Conservation (phyloP, 2,113 vertebrate genomes). For the Austrofundulus limnaeus region DNA sequence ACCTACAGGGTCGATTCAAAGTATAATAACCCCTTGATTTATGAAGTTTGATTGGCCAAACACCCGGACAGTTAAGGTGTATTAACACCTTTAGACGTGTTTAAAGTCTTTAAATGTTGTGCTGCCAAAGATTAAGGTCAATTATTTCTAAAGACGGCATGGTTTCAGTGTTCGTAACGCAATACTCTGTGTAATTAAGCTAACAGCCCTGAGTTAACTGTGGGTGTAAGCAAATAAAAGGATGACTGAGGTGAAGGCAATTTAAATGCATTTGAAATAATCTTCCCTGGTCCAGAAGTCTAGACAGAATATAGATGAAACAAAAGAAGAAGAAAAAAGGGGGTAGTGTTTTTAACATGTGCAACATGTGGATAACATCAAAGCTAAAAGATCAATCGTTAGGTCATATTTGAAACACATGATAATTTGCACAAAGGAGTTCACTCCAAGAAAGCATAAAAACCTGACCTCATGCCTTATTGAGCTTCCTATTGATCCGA, state of each 20-base stretch:
- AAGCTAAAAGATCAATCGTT: constrained; percentile 30
- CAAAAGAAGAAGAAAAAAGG: constrained; percentile 36
- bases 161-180: constrained; percentile 36
- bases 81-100: constrained; percentile 26
- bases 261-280: constrained; percentile 28
- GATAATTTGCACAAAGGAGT: constrained; percentile 42
- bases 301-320: constrained; percentile 22
- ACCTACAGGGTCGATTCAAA: constrained; percentile 4
- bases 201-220: constrained; percentile 34
- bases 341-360: constrained; percentile 16
- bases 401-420: constrained; percentile 38
- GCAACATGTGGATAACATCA: constrained; percentile 41
- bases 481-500: constrained; percentile 44
- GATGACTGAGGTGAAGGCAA: constrained; percentile 43
- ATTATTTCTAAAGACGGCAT: constrained; percentile 32
- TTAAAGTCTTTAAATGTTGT: constrained; percentile 44
- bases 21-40: constrained; percentile 13
- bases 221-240: constrained; percentile 33
- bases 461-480: constrained; percentile 38
- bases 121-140: constrained; percentile 32
- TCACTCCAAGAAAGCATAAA: constrained; percentile 36
- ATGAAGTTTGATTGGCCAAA: constrained; percentile 24
- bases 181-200: constrained; percentile 34
- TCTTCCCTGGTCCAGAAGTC: constrained; percentile 39
- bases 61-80: constrained; percentile 14